A percentile compares a stretch with the other conserved stretches of the same genome.
phyloP scores from a whole-genome alignment of 1,140 invertebrate species.

The Artemia franciscana region DNA sequence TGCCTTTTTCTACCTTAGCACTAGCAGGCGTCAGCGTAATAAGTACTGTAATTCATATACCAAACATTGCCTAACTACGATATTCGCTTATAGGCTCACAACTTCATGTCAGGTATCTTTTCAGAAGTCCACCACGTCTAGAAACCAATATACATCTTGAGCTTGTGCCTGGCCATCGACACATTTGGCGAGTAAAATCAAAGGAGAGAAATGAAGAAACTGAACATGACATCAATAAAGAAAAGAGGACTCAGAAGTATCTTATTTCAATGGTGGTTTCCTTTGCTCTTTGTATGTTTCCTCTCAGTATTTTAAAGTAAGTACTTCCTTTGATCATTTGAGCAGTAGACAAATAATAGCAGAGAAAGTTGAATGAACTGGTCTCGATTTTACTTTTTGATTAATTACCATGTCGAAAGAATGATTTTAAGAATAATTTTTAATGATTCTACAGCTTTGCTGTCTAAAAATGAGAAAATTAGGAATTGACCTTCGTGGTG shows the following conservation, averaged over 20 bases:
- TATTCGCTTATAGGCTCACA: neutral
- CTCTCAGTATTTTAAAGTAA: constrained; percentile 35
- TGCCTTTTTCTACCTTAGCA: too few relatives aligned
- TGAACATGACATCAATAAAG: constrained; percentile 33
- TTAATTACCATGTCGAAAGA: too few relatives aligned
- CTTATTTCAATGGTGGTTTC: constrained; percentile 35
- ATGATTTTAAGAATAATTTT: too few relatives aligned
- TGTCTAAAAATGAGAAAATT: too few relatives aligned
- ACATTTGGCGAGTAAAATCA: constrained; percentile 9
- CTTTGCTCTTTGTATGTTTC: constrained; percentile 38
- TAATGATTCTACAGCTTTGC: too few relatives aligned
- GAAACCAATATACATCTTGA: constrained; percentile 7
- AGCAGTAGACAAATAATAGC: too few relatives aligned
- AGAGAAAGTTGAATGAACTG: too few relatives aligned
- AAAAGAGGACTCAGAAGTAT: constrained; percentile 39
- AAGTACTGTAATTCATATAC: too few relatives aligned
- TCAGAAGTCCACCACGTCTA: neutral
- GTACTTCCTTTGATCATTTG: constrained; percentile 8
- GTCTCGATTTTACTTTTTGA: too few relatives aligned
- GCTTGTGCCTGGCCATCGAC: constrained; percentile 12
- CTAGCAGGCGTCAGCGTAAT: too few relatives aligned
- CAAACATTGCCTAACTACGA: neutral
- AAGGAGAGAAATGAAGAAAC: constrained; percentile 28
- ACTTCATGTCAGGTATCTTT: neutral
- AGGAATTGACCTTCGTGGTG: too few relatives aligned